Evolutionary conservation across 2,888 invertebrate species (phyloP).

Genomic region (Epirrita christyi): DNA sequence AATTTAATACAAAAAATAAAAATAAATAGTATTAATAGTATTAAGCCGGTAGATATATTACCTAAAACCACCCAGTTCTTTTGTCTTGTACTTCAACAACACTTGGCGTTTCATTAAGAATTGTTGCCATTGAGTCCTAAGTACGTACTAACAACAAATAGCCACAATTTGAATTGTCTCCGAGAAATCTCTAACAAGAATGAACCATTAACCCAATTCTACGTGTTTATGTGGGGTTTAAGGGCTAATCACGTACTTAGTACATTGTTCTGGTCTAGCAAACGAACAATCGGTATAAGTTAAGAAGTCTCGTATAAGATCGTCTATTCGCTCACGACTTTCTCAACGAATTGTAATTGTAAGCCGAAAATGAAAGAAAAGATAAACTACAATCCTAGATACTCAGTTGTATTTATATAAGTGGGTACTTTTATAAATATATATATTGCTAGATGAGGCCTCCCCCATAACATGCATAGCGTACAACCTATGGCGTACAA

Average conservation of each 20-base stretch:
- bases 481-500: too few species aligned
- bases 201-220: slow-evolving; percentile 28
- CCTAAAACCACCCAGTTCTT: slow-evolving; percentile 14
- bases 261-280: slow-evolving; percentile 20
- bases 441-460: too few species aligned
- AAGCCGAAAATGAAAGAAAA: neutral
- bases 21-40: too few species aligned
- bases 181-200: slow-evolving; percentile 24
- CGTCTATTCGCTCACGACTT: slow-evolving; percentile 6
- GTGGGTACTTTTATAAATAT: too few species aligned
- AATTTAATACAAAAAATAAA: too few species aligned
- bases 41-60: slow-evolving; percentile 9
- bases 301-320: slow-evolving; percentile 25
- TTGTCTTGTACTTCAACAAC: slow-evolving; percentile 15
- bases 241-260: slow-evolving; percentile 32
- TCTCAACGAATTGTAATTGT: slow-evolving; percentile 2
- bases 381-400: too few species aligned
- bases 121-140: slow-evolving; percentile 27
- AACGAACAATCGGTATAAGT: slow-evolving; percentile 22
- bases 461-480: too few species aligned
- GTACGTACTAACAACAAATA: slow-evolving; percentile 27
- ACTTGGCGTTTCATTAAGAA: slow-evolving; percentile 27
- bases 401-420: too few species aligned
- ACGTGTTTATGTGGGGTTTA: slow-evolving; percentile 29
- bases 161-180: slow-evolving; percentile 30